Conservation (phyloP, 2,113 vertebrate species). For the Forbesichthys agassizii region DNA sequence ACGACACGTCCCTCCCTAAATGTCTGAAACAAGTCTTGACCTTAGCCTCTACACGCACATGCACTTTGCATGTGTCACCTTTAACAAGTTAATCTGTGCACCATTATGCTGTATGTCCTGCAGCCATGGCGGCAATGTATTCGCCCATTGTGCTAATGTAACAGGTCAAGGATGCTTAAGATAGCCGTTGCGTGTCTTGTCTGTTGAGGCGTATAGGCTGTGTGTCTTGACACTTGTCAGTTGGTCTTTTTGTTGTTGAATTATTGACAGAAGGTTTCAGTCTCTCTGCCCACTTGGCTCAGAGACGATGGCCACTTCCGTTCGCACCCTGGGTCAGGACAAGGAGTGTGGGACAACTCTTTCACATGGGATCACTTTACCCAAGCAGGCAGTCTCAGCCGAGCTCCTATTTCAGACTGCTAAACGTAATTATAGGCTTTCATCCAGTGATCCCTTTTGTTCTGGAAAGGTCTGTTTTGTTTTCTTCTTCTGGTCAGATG, state of each 20-base stretch:
- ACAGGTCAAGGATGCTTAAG: constrained; percentile 8
- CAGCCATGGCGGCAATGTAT: neutral
- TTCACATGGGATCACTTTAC: constrained; percentile 69
- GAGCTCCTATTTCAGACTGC: constrained; percentile 45
- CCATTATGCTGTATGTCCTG: neutral
- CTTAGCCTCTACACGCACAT: no score
- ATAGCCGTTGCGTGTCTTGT: neutral
- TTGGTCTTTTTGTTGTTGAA: no score
- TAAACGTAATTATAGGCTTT: constrained; percentile 67
- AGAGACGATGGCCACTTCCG: neutral
- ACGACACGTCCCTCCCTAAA: no score
- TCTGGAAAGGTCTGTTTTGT: constrained; percentile 63
- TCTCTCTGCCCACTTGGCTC: neutral
- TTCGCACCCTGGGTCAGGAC: constrained; percentile 20
- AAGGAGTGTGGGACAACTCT: constrained; percentile 34
- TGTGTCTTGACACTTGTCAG: no score
- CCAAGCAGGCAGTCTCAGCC: constrained; percentile 30
- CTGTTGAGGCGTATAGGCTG: no score
- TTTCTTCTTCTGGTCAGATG: constrained; percentile 58
- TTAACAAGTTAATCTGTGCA: neutral
- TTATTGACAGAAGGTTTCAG: no score
- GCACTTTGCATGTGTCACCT: no score
- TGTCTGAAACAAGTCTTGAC: no score
- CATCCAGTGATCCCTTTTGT: constrained; percentile 61
- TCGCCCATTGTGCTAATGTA: neutral